Conservation (phyloP, 2,797 vertebrate genomes). For the Crypturellus tataupa region DNA sequence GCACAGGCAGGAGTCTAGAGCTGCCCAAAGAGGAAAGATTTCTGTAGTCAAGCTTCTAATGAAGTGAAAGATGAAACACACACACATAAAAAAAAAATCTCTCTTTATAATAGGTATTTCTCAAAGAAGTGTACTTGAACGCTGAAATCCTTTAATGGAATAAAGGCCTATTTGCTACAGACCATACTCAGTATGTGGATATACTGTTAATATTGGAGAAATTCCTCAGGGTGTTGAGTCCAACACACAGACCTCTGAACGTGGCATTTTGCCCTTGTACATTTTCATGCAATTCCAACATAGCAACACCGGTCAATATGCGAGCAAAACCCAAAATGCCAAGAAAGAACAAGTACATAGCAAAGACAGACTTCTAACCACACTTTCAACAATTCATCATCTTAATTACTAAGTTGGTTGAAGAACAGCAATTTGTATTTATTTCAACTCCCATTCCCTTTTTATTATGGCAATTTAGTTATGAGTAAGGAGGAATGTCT, state of each 20-base stretch:
- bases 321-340: neutral
- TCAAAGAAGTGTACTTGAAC: neutral
- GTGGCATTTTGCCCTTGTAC: neutral
- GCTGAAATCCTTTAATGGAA: neutral
- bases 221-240: neutral
- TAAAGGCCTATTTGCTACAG: neutral
- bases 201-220: neutral
- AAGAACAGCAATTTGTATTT: neutral
- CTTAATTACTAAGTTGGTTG: neutral
- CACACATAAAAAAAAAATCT: neutral
- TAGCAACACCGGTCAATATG: neutral
- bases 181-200: neutral
- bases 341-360: neutral
- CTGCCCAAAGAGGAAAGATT: slow-evolving; percentile 40
- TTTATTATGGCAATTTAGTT: neutral
- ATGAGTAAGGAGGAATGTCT: neutral
- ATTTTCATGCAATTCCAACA: slow-evolving; percentile 13
- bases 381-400: neutral
- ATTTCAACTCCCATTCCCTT: neutral
- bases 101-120: neutral
- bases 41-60: neutral
- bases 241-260: slow-evolving; percentile 14
- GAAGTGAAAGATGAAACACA: slow-evolving; percentile 14
- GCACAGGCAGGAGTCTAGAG: neutral
- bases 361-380: neutral